phyloP scores from a whole-genome alignment of 2,888 invertebrate species.

The Hermaeophaga mercurialis region DNA sequence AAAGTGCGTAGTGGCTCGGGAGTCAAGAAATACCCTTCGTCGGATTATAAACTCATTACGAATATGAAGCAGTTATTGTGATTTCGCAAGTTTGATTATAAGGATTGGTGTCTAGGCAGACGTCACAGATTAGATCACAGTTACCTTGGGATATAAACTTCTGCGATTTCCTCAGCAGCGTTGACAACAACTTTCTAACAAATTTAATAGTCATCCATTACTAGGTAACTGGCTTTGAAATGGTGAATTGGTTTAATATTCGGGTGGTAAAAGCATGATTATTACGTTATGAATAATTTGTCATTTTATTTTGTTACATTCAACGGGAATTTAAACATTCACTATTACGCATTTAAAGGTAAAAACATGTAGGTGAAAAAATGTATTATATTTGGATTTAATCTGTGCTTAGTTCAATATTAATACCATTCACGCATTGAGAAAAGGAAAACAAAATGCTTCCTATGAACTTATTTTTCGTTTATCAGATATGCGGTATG shows the following conservation, averaged over 20 bases:
- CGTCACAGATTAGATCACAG: constrained; percentile 53
- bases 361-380: too few relatives aligned
- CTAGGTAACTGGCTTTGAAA: constrained; percentile 42
- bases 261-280: constrained; percentile 2
- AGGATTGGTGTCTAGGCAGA: constrained; percentile 33
- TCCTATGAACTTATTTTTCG: too few relatives aligned
- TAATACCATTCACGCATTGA: too few relatives aligned
- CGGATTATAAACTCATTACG: constrained; percentile 55
- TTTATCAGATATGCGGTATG: too few relatives aligned
- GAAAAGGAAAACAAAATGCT: too few relatives aligned
- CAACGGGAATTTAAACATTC: too few relatives aligned
- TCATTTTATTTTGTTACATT: too few relatives aligned
- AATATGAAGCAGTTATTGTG: constrained; percentile 51
- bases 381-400: too few relatives aligned
- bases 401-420: too few relatives aligned
- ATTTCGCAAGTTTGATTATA: constrained; percentile 49
- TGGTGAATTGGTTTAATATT: constrained; percentile 34
- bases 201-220: constrained; percentile 48
- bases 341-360: too few relatives aligned
- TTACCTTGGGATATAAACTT: constrained; percentile 55
- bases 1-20: not conserved
- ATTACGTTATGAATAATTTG: too few relatives aligned
- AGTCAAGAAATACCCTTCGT: constrained; percentile 24
- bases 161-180: constrained; percentile 40
- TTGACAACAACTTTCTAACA: constrained; percentile 43